A percentile compares a stretch with the other conserved stretches of the same genome.
Evolutionary conservation across 2,888 invertebrate species (phyloP).

Genomic region (Sesia bembeciformis): DNA sequence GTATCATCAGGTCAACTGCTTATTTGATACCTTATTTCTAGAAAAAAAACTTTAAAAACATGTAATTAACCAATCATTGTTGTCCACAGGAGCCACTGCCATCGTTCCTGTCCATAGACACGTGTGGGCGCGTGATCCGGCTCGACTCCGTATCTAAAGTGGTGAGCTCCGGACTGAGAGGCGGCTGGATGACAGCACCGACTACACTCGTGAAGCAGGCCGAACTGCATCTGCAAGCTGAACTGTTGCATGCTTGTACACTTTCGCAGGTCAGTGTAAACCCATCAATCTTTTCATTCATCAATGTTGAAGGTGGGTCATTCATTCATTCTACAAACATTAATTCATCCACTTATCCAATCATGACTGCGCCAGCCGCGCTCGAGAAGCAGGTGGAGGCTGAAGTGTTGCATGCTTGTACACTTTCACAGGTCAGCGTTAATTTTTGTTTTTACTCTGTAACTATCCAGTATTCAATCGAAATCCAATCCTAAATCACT

Average conservation of each 20-base stretch:
- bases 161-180: slow-evolving; percentile 79
- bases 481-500: too few relatives aligned
- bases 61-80: not conserved
- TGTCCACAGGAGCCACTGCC: slow-evolving; percentile 62
- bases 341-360: too few relatives aligned
- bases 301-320: too few relatives aligned
- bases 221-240: slow-evolving; percentile 82
- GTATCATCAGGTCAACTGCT: too few relatives aligned
- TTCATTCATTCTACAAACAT: too few relatives aligned
- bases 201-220: slow-evolving; percentile 75
- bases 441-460: too few relatives aligned
- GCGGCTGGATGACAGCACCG: slow-evolving; percentile 84
- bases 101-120: slow-evolving; percentile 83
- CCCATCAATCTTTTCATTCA: not conserved
- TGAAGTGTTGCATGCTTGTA: slow-evolving; percentile 66
- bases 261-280: slow-evolving; percentile 32
- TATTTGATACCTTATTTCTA: too few relatives aligned
- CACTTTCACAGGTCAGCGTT: slow-evolving; percentile 35
- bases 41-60: too few relatives aligned
- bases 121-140: slow-evolving; percentile 83
- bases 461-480: too few relatives aligned
- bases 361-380: slow-evolving; percentile 76
- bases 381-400: slow-evolving; percentile 79
- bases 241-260: slow-evolving; percentile 62
- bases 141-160: slow-evolving; percentile 87